Base-by-base conservation (phyloP, 2,888 invertebrate genomes). In the Tiliacea aurago region DNA sequence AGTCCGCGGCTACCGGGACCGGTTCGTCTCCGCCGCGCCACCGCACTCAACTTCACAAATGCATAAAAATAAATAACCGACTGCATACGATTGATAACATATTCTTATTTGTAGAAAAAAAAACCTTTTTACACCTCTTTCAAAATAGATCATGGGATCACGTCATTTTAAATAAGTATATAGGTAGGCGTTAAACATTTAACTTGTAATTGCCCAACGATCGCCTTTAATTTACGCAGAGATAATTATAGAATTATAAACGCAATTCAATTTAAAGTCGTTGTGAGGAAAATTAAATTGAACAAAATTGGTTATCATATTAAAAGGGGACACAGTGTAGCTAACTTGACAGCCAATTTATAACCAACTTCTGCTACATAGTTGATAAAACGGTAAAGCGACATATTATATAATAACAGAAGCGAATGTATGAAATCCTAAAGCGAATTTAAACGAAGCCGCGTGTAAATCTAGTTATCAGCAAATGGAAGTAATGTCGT, bases 11-110 rank as follows among this genome's bases (percentile, higher is more conserved):
- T 87, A 88, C 89, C 80, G 87, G 88, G 92, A 94, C 94, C 94
- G 94, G 94, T 94, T 93, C 90, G 89, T 88, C n/a, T 49, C 59
- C 64, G 84, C 87, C 86, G 33, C 85, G 85, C 87, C 84, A 83
- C 86, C 86, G 68, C 73, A 81, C 67, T 82, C 83, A 47, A 69
- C 70, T 59, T 84, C 83, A 87, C 86, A 83, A 84, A 83, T 86
- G 74, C 77, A 80, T 80, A 86, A 79, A 86, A 86, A 89, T 85
- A 88, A 89, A 87, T 87, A 83, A 82, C 81, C 37, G 9, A 56
- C 56, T 49, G 68, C 73, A 70, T 73, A 71, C 74, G 71, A 73
- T 73, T 64, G 41, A 47, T 58, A 69, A 47, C 28, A 59, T 67
- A 59, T 53, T 69, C 20, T 66, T 76, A 70, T 63, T 51, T 63